Percentiles rank a stretch among this genome's conserved stretches.
phyloP scores from a whole-genome alignment of 2,888 invertebrate genomes.

The Pyrrhia umbra region DNA sequence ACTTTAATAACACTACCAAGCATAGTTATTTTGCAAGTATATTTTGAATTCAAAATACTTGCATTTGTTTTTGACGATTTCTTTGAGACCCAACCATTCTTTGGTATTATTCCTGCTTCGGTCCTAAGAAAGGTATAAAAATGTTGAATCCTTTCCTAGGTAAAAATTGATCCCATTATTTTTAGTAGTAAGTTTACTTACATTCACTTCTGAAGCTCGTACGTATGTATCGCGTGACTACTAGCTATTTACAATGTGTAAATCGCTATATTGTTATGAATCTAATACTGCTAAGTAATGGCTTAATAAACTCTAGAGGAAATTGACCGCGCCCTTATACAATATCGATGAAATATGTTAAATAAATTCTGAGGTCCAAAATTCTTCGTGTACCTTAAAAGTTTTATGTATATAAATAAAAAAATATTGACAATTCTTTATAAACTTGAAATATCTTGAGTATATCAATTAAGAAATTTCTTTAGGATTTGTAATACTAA shows the following conservation, averaged over 20 bases:
- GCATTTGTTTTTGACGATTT: no score
- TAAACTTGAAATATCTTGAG: no score
- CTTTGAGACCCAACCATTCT: no score
- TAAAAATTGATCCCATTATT: no score
- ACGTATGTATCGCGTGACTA: slow-evolving; percentile 65
- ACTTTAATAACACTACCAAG: neutral
- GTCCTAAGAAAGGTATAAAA: no score
- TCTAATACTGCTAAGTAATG: slow-evolving; percentile 68
- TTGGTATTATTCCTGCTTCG: no score
- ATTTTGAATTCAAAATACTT: no score
- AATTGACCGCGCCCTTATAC: slow-evolving; percentile 67
- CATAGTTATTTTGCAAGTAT: no score
- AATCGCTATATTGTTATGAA: slow-evolving; percentile 49
- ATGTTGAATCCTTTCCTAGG: no score
- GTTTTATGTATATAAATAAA: no score
- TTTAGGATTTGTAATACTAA: neutral
- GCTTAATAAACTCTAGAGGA: slow-evolving; percentile 66
- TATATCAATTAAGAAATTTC: no score
- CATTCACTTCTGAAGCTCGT: neutral
- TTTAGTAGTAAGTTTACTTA: neutral
- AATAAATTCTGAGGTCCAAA: neutral
- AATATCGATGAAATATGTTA: slow-evolving; percentile 13
- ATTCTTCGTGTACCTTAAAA: neutral
- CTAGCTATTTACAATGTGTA: slow-evolving; percentile 60
- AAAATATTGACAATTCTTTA: no score